These are phyloP conservation scores for Ochotona princeps DNA, from an alignment of 2,113 vertebrate species.

Conservation along the genomic window DNA sequence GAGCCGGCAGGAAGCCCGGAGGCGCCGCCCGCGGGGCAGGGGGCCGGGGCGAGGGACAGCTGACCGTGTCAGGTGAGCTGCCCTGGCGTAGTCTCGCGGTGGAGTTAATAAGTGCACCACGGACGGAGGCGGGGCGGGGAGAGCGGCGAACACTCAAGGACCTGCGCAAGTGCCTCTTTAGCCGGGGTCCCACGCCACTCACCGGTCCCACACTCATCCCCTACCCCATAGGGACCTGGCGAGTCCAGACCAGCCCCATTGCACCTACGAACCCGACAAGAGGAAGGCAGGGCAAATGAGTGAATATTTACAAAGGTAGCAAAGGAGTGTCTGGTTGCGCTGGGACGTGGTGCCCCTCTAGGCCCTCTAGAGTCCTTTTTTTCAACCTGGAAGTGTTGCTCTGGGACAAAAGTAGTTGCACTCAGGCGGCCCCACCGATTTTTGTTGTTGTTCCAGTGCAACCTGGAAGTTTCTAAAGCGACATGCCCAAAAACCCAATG, in stretches of 20 bases:
- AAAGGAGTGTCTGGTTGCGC: not conserved
- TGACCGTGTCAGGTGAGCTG: constrained; percentile 19
- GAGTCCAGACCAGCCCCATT: not conserved
- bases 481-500: not conserved
- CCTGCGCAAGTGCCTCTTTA: not conserved
- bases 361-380: not conserved
- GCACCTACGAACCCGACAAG: not conserved
- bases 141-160: not conserved
- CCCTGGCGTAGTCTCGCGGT: not conserved
- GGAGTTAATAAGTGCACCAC: not conserved
- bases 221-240: not conserved
- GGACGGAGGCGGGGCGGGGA: not conserved
- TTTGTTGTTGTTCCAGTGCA: constrained; percentile 34
- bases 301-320: not conserved
- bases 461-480: constrained; percentile 56
- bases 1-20: not conserved
- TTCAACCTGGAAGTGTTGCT: not conserved
- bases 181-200: no score
- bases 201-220: not conserved
- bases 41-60: not conserved
- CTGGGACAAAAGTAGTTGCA: not conserved
- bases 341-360: not conserved
- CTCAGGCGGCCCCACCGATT: constrained; percentile 30
- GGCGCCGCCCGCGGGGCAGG: not conserved
- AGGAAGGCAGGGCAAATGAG: not conserved